Conservation (phyloP, 2,113 vertebrate genomes). For the Nyctibius bracteatus region DNA sequence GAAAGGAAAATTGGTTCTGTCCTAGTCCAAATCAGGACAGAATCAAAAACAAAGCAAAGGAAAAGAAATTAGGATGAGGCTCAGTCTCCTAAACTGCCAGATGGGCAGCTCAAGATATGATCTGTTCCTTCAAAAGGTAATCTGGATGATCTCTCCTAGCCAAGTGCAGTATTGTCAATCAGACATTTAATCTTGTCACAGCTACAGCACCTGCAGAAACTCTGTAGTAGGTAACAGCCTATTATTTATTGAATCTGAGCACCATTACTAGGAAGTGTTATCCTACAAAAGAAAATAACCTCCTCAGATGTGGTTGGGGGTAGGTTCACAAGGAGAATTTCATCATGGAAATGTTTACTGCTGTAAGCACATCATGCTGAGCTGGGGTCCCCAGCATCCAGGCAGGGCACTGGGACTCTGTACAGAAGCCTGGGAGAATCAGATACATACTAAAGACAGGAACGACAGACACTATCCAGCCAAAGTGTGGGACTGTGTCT, state of each 20-base stretch:
- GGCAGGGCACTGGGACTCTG: not conserved
- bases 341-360: not conserved
- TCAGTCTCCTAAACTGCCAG: not conserved
- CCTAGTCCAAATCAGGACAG: too few species aligned
- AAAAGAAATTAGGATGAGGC: not conserved
- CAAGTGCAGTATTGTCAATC: not conserved
- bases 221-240: not conserved
- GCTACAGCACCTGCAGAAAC: not conserved
- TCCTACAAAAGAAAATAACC: not conserved
- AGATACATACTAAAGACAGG: not conserved
- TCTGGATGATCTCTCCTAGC: not conserved
- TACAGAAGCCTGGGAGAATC: not conserved
- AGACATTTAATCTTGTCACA: not conserved
- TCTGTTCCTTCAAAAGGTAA: not conserved
- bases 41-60: not conserved
- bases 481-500: not conserved
- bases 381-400: not conserved
- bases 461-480: not conserved
- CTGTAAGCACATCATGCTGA: not conserved
- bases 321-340: not conserved
- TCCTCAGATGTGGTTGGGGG: not conserved
- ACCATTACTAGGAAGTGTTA: not conserved
- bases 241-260: not conserved
- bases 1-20: too few species aligned
- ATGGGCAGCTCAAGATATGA: not conserved